Evolutionary conservation across 2,888 invertebrate species (phyloP), one percentile per base, ranked within the genome.

Genomic region (Rhabditoides inermis): DNA sequence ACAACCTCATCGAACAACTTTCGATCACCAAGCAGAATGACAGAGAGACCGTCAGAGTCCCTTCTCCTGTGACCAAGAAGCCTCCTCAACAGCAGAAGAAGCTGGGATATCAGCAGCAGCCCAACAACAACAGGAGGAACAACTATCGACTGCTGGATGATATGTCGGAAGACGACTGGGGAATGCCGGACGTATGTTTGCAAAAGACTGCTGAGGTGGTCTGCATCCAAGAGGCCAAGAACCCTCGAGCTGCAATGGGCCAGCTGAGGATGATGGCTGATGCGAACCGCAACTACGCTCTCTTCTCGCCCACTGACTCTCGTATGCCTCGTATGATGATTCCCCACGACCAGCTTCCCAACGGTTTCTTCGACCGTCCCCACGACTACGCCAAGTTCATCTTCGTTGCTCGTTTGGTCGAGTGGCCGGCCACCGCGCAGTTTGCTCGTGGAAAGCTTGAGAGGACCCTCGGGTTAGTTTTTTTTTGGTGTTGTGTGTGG

Each of bases 291-390:
- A 79, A 82, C 40, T 83, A 78, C 64, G 85, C 85, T n/a, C 78
- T 85, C 28, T 86, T 92, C 76, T 79, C 83, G 32, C 89, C 92
- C 0, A 55, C 52, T n/a, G 83, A 85, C 48, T 81, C 83, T 62
- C 82, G 88, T 56, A 77, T 90, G 47, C 90, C 92, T 0, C 80
- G 86, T 56, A 81, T 90, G 32, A 83, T 84, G 70, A 84, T 92
- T 60, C 84, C 85, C 15, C 80, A 82, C 58, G 79, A 80, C 1
- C 80, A 82, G 37, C 53, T 69, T n/a, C 68, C 65, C 20, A 47
- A 52, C 7, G 83, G 83, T 66, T 86, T 86, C 75, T 81, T 72
- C 41, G 73, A 68, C 28, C 67, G 81, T 25, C 78, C 80, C 6
- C 72, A 77, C 37, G 66, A 81, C 61, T 79, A 77, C 65, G 64